Evolutionary conservation across 1,140 invertebrate species (phyloP), one percentile per base, ranked within the genome.

Genomic region (Cydia fagiglandana): DNA sequence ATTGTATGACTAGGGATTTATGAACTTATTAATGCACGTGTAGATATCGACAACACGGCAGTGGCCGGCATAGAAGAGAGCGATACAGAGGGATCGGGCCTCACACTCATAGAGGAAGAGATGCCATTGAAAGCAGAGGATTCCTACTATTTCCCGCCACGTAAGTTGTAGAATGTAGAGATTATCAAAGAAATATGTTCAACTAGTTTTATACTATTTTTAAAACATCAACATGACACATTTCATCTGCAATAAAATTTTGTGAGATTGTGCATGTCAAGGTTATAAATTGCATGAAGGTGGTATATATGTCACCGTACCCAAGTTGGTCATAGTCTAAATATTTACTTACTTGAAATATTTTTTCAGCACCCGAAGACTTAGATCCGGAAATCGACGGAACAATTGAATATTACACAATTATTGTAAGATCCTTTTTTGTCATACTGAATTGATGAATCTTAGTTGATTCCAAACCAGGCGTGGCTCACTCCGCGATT

Each of bases 361-460:
- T 30, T 70, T 77, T 79, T 83, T 38, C 79, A 91, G 94, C 94
- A 28, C 94, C 92, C 1, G 92, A 94, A 80, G 84, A 91, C 56
- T 79, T 92, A 75, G 93, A 94, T 84, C 91, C 92, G 15, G 93
- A 94, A 45, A 86, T 92, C 12, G 93, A 94, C 79, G 93, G 93
- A 28, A 93, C 93, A 47, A 79, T 91, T 28, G 91, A 94, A 80
- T 93, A 88, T 79, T 93, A 93, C 75, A 92, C 91, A 17, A 88
- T 94, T 1, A 92, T 92, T 61, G 94, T 95, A 87, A 91, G 94
- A 34, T 34, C 5, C 34, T 34, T 34, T 34, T 34, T 34, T 34
- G 34, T 34, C 34, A 34, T 34, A 34, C 34, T 34, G 34, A 24
- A 24, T 24, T 24, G 24, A 24, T 24, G 24, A 34, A 34, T 34